Evolutionary conservation across 2,797 vertebrate species (phyloP), one percentile per base, ranked within the genome.

Genomic region (Gymnopithys bicolor): DNA sequence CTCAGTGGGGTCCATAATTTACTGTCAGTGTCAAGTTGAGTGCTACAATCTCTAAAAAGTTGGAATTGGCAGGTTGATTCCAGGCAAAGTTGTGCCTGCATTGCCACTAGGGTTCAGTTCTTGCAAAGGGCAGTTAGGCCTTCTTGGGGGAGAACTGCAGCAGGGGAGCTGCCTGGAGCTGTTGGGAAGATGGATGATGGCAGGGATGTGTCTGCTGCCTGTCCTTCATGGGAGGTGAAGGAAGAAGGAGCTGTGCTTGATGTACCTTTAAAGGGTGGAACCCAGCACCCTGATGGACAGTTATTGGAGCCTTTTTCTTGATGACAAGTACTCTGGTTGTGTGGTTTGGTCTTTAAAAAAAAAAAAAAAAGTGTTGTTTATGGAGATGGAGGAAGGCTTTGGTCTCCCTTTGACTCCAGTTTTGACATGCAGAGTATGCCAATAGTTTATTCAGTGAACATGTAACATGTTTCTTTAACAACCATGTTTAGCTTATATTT

Each of bases 171-270:
- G 19, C 17, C 35, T 1, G 2, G 70, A 74, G 52, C 30, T 68
- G 16, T 7, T 8, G 6, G 23, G 59, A 46, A 67, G 37, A 37
- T 5, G 12, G 25, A 5, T n/a, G 59, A 27, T 0, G 1, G 12
- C n/a, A 28, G 30, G 53, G 10, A 17, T 17, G n/a, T 23, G 19
- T 66, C 11, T 45, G 43, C 39, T 66, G 64, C 48, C 22, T 0
- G 0, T 14, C 16, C 7, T 58, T 53, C 5, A 1, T 0, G 5
- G 49, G 15, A 56, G 12, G 8, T 4, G 3, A 18, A 28, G 16
- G 45, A 63, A 63, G 11, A 16, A 41, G 32, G 25, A 66, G 9
- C 19, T 45, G 37, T 56, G 24, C 27, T 48, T 67, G 18, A 13
- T 5, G 11, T 28, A 23, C 27, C 16, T 71, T 16, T 33, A 19